phyloP scores from a whole-genome alignment of 92 coral and sea anemone genomes.

The Ricordea florida region DNA sequence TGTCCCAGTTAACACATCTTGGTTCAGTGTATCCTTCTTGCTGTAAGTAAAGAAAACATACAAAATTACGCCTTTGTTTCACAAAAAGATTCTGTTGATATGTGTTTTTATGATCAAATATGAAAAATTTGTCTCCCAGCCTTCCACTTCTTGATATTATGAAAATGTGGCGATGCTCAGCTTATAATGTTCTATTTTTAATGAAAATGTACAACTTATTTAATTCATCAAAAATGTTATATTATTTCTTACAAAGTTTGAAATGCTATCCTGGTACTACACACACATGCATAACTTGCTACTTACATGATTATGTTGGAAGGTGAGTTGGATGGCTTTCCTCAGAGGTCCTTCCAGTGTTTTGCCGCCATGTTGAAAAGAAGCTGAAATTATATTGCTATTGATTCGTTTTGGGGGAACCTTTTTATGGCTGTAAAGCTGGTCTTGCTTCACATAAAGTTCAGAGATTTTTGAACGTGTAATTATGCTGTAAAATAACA shows the following conservation, averaged over 20 bases:
- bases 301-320: slow-evolving; percentile 63
- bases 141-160: too few relatives aligned
- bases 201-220: neutral
- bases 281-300: neutral
- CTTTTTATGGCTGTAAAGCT: slow-evolving; percentile 54
- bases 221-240: neutral
- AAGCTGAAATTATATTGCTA: slow-evolving; percentile 42
- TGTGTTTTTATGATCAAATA: neutral
- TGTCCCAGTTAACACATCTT: too few relatives aligned
- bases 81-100: neutral
- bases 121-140: neutral
- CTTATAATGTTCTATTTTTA: slow-evolving; percentile 5
- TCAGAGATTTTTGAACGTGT: slow-evolving; percentile 59
- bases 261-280: neutral
- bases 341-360: slow-evolving; percentile 18
- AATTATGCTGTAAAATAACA: slow-evolving; percentile 30
- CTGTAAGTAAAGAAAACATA: too few relatives aligned
- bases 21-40: too few relatives aligned
- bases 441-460: slow-evolving; percentile 65
- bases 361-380: neutral
- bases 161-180: neutral
- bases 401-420: slow-evolving; percentile 46
- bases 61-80: too few relatives aligned
- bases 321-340: slow-evolving; percentile 50
- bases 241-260: neutral